Percentiles rank a stretch among this genome's conserved stretches.
Conservation (phyloP, 2,888 invertebrate genomes). For the Graphium colonna region DNA sequence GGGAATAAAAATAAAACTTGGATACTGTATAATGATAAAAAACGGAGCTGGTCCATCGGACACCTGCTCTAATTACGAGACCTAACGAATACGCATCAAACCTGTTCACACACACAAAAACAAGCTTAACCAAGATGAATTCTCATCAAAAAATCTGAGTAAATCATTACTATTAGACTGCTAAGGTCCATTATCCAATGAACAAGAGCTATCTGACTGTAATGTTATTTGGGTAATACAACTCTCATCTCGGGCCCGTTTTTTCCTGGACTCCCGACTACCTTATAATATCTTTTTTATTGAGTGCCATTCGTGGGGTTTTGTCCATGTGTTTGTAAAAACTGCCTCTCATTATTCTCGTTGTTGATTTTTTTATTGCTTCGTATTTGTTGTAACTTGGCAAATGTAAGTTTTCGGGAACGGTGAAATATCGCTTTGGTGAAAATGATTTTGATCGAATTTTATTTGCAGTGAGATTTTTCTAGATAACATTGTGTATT, state of each 20-base stretch:
- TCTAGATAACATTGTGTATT: too few species aligned
- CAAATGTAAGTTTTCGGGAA: neutral
- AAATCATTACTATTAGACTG: neutral
- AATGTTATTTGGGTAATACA: constrained; percentile 28
- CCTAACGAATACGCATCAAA: constrained; percentile 49
- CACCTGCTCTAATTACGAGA: constrained; percentile 69
- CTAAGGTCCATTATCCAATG: constrained; percentile 35
- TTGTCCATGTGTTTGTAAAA: constrained; percentile 7
- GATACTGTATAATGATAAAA: constrained; percentile 41
- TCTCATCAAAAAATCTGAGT: neutral
- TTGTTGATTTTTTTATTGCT: constrained; percentile 2
- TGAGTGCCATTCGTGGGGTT: constrained; percentile 19
- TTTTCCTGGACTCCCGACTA: constrained; percentile 50
- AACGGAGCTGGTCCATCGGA: constrained; percentile 49
- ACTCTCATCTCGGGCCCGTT: constrained; percentile 39
- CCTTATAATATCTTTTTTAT: constrained; percentile 63
- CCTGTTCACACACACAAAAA: constrained; percentile 50
- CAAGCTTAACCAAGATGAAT: constrained; percentile 28
- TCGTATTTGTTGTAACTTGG: neutral
- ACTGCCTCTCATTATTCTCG: constrained; percentile 7
- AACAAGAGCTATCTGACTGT: neutral
- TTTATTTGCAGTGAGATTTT: too few species aligned
- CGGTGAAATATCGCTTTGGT: too few species aligned
- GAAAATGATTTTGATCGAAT: neutral
- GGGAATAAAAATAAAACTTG: constrained; percentile 27